A percentile compares a stretch with the other conserved stretches of the same genome.
phyloP scores from a whole-genome alignment of 2,888 invertebrate species.

The Lasioglossum figueresi region DNA sequence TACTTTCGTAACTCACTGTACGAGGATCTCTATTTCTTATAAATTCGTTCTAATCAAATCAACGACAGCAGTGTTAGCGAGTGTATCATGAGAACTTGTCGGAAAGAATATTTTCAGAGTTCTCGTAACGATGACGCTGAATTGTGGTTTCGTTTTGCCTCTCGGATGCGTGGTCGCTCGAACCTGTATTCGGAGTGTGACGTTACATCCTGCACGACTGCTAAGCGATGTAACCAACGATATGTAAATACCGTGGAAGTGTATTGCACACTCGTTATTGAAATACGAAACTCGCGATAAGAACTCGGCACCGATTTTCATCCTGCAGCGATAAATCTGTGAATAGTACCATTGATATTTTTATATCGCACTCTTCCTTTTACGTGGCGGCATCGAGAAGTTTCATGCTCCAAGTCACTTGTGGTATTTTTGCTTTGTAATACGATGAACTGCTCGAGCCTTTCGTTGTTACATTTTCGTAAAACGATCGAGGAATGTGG shows the following conservation, averaged over 20 bases:
- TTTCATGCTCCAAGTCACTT: not conserved
- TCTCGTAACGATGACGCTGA: constrained; percentile 16
- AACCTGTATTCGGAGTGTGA: constrained; percentile 37
- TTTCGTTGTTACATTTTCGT: not conserved
- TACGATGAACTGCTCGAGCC: not conserved
- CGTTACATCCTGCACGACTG: constrained; percentile 37
- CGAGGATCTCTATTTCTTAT: no score
- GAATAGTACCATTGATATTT: not conserved
- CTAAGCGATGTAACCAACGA: constrained; percentile 21
- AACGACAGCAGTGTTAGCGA: not conserved
- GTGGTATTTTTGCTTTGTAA: not conserved
- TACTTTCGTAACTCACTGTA: no score
- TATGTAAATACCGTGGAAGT: constrained; percentile 50
- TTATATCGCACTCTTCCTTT: not conserved
- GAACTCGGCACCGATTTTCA: constrained; percentile 27
- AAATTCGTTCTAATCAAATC: not conserved
- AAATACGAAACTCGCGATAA: constrained; percentile 57
- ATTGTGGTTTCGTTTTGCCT: constrained; percentile 4
- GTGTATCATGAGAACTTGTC: not conserved
- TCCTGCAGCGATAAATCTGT: constrained; percentile 24
- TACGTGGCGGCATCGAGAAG: not conserved
- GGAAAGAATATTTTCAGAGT: constrained; percentile 1
- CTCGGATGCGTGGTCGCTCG: not conserved
- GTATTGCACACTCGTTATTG: constrained; percentile 33
- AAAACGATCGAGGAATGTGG: not conserved